A percentile compares a stretch with the other conserved stretches of the same genome.
These are phyloP conservation scores for Clusia tigrina DNA, from an alignment of 2,888 invertebrate genomes.

Conservation along the genomic window DNA sequence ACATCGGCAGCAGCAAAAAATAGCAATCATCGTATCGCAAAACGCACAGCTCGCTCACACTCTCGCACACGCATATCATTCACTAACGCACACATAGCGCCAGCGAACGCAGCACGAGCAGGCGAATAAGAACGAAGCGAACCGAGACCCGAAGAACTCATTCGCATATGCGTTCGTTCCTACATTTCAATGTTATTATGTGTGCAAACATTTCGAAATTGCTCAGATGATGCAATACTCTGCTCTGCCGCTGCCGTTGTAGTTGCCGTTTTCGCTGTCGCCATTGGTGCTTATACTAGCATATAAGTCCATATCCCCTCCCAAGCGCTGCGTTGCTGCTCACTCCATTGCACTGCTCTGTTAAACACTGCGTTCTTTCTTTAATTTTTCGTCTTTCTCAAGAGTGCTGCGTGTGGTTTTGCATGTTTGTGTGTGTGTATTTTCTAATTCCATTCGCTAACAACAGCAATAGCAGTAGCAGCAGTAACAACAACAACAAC, in stretches of 20 bases:
- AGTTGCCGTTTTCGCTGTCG: neutral
- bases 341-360: neutral
- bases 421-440: neutral
- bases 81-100: too few relatives aligned
- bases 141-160: too few relatives aligned
- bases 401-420: neutral
- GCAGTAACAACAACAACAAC: constrained; percentile 23
- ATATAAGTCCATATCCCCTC: neutral
- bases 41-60: neutral
- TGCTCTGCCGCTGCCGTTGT: neutral
- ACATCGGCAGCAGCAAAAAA: neutral
- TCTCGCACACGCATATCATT: too few relatives aligned
- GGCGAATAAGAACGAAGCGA: too few relatives aligned
- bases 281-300: neutral
- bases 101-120: too few relatives aligned
- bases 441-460: neutral
- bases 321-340: neutral
- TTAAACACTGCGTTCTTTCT: neutral
- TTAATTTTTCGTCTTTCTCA: neutral
- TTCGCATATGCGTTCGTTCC: neutral
- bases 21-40: too few relatives aligned
- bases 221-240: constrained; percentile 4
- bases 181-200: neutral
- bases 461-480: neutral
- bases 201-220: neutral